Conservation (phyloP, 1,140 invertebrate genomes). For the Drosophila nannoptera region DNA sequence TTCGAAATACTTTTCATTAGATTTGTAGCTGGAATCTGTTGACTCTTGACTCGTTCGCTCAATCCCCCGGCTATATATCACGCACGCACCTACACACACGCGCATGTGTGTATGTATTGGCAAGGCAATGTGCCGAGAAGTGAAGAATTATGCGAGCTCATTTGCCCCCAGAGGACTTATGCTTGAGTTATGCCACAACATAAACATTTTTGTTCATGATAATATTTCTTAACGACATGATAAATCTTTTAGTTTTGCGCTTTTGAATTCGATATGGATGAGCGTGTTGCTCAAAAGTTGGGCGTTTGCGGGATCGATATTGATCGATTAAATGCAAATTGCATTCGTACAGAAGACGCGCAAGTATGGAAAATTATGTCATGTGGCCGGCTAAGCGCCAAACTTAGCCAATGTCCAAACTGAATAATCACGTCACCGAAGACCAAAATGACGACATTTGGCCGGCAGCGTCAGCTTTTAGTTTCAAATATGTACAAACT, state of each 20-base stretch:
- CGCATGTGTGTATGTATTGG: neutral
- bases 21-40: slow-evolving; percentile 37
- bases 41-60: slow-evolving; percentile 29
- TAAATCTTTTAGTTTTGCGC: slow-evolving; percentile 30
- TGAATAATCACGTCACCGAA: slow-evolving; percentile 44
- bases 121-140: too few relatives aligned
- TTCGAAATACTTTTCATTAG: slow-evolving; percentile 31
- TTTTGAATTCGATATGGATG: neutral
- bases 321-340: slow-evolving; percentile 27
- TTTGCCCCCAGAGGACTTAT: slow-evolving; percentile 28
- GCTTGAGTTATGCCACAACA: slow-evolving; percentile 39
- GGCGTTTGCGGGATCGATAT: neutral
- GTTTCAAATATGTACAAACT: slow-evolving; percentile 27
- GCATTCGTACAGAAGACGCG: slow-evolving; percentile 7
- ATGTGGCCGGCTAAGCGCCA: slow-evolving; percentile 12
- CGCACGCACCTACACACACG: neutral
- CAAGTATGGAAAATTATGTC: slow-evolving; percentile 35
- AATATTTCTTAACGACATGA: slow-evolving; percentile 41
- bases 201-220: slow-evolving; percentile 43
- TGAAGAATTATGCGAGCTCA: slow-evolving; percentile 38
- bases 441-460: slow-evolving; percentile 47
- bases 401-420: slow-evolving; percentile 2
- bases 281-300: too few relatives aligned
- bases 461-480: slow-evolving; percentile 29
- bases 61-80: slow-evolving; percentile 21